These are phyloP conservation scores for Plemyria rubiginata DNA, from an alignment of 2,888 invertebrate genomes.

Conservation along the genomic window DNA sequence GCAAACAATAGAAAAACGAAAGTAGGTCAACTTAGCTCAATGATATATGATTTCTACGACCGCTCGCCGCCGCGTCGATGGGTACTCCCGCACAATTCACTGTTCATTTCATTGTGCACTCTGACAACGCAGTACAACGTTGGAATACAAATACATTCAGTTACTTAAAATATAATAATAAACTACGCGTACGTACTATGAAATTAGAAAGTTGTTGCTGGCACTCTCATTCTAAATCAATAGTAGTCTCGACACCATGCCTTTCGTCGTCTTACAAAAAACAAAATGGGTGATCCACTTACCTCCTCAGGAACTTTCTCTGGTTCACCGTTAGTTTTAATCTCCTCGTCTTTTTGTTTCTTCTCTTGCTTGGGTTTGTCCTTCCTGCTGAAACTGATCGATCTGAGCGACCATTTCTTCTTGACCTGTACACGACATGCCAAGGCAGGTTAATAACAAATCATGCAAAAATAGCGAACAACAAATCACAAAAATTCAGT, in stretches of 20 bases:
- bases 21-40: constrained; percentile 57
- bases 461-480: constrained; percentile 49
- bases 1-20: constrained; percentile 47
- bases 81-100: constrained; percentile 40
- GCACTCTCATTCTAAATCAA: constrained; percentile 39
- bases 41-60: constrained; percentile 50
- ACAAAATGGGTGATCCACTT: constrained; percentile 54
- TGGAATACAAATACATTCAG: constrained; percentile 53
- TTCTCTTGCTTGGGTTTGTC: constrained; percentile 94
- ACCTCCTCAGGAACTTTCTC: constrained; percentile 88
- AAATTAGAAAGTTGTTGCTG: constrained; percentile 62
- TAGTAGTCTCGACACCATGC: constrained; percentile 26
- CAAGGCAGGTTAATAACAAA: constrained; percentile 53
- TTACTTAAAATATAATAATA: constrained; percentile 36
- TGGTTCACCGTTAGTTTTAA: constrained; percentile 85
- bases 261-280: constrained; percentile 19
- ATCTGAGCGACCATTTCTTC: constrained; percentile 96
- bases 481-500: constrained; percentile 19
- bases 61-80: constrained; percentile 43
- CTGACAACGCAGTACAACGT: constrained; percentile 51
- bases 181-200: constrained; percentile 25
- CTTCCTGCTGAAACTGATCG: constrained; percentile 94
- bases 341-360: constrained; percentile 84
- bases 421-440: constrained; percentile 85
- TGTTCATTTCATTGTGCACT: constrained; percentile 49